Evolutionary conservation across 1,140 invertebrate species (phyloP).

Genomic region (Anagrus nilaparvatae): DNA sequence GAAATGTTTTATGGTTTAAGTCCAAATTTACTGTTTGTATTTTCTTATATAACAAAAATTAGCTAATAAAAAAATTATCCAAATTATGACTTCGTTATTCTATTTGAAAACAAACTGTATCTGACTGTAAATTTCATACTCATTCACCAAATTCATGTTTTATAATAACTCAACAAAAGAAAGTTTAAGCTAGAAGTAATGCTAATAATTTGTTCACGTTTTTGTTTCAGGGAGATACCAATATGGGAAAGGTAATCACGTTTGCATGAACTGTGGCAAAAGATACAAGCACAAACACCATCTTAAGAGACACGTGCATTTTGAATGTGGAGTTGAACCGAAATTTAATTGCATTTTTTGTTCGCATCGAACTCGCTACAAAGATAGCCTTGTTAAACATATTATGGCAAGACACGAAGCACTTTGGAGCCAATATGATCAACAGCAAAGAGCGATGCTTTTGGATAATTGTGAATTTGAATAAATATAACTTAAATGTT

Average conservation of each 20-base stretch:
- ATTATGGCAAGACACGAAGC: not conserved
- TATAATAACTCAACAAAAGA: not conserved
- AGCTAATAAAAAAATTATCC: no score
- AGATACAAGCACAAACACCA: conserved; percentile 35
- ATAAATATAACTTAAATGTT: no score
- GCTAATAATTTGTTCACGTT: conserved; percentile 15
- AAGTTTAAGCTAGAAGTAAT: no score
- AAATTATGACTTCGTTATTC: not conserved
- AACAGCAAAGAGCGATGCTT: no score
- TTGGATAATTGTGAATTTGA: no score
- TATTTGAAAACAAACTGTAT: not conserved
- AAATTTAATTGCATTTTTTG: conserved; percentile 38
- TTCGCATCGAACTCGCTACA: conserved; percentile 39
- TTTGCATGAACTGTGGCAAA: conserved; percentile 32
- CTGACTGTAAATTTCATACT: not conserved
- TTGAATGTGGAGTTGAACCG: conserved; percentile 40
- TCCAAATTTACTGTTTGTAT: no score
- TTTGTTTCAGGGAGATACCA: not conserved
- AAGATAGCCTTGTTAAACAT: conserved; percentile 27
- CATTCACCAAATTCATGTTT: not conserved
- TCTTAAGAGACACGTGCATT: conserved; percentile 35
- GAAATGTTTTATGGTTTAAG: no score
- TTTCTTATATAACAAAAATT: no score
- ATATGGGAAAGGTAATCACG: not conserved
- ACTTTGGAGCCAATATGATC: conserved; percentile 12